A percentile compares a stretch with the other conserved stretches of the same genome.
Evolutionary conservation across 2,797 vertebrate genomes (phyloP).

Genomic region (Sandelia bainsii): DNA sequence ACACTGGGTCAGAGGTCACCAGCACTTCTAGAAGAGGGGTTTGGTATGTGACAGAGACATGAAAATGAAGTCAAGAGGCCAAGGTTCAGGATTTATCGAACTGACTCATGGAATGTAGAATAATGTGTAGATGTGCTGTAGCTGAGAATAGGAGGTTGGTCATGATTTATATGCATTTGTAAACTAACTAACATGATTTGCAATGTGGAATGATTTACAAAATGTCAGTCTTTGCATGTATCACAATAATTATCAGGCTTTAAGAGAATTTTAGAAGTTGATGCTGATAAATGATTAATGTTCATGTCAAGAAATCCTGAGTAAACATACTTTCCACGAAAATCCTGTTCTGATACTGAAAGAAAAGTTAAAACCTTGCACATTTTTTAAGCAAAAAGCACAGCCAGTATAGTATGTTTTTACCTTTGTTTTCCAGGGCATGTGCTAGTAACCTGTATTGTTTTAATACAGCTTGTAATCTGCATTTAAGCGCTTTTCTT

Average conservation of each 20-base stretch:
- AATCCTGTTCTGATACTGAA: constrained; percentile 4
- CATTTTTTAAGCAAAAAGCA: neutral
- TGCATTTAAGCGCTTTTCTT: constrained; percentile 31
- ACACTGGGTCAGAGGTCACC: constrained; percentile 60
- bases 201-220: neutral
- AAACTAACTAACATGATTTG: neutral
- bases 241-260: neutral
- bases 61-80: constrained; percentile 71
- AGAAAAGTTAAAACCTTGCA: constrained; percentile 7
- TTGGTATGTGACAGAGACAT: constrained; percentile 76
- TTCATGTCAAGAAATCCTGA: constrained; percentile 22
- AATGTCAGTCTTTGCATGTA: constrained; percentile 19
- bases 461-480: constrained; percentile 24
- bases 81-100: constrained; percentile 60
- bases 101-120: constrained; percentile 64
- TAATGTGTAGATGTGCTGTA: constrained; percentile 50
- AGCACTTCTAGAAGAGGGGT: constrained; percentile 63
- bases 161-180: constrained; percentile 6
- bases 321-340: constrained; percentile 15
- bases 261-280: constrained; percentile 12
- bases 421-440: neutral
- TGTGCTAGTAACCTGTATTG: constrained; percentile 4
- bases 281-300: constrained; percentile 28
- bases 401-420: neutral
- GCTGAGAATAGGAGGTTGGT: constrained; percentile 11